phyloP scores from a whole-genome alignment of 2,888 invertebrate species.

The Iselma pallidipennis region DNA sequence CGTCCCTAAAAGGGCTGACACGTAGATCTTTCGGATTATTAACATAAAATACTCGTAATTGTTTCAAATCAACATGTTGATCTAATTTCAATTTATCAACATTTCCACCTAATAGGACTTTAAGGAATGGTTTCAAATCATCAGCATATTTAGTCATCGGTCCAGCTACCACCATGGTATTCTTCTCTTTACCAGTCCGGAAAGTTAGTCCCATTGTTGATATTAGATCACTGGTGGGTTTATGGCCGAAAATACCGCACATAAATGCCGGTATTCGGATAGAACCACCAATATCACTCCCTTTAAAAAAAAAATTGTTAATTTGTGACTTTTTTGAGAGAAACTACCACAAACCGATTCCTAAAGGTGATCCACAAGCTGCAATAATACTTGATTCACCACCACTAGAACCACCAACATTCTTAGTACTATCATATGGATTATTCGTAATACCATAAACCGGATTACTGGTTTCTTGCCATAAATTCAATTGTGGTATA shows the following conservation, averaged over 20 bases:
- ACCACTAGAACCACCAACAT: constrained; percentile 91
- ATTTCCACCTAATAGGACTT: constrained; percentile 64
- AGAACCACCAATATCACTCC: constrained; percentile 95
- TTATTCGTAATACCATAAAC: constrained; percentile 88
- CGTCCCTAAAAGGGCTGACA: constrained; percentile 70
- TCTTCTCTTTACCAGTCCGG: constrained; percentile 67
- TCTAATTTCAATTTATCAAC: constrained; percentile 63
- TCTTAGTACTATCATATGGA: constrained; percentile 85
- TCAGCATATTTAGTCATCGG: constrained; percentile 77
- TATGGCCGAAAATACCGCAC: constrained; percentile 87
- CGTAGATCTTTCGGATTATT: constrained; percentile 73
- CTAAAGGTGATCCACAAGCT: constrained; percentile 79
- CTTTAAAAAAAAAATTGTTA: no score
- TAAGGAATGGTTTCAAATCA: constrained; percentile 80
- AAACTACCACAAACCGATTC: constrained; percentile 74
- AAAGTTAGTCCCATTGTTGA: constrained; percentile 67
- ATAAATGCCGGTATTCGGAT: constrained; percentile 90
- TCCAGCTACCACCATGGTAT: constrained; percentile 82
- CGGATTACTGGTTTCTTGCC: constrained; percentile 88
- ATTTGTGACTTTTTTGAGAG: no score
- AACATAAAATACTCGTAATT: constrained; percentile 76
- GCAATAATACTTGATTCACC: constrained; percentile 80
- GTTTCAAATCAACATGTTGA: constrained; percentile 64
- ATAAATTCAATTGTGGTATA: constrained; percentile 91
- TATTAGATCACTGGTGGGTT: constrained; percentile 64